Evolutionary conservation across 2,113 vertebrate genomes (phyloP).

Genomic region (Cyanoliseus patagonus): DNA sequence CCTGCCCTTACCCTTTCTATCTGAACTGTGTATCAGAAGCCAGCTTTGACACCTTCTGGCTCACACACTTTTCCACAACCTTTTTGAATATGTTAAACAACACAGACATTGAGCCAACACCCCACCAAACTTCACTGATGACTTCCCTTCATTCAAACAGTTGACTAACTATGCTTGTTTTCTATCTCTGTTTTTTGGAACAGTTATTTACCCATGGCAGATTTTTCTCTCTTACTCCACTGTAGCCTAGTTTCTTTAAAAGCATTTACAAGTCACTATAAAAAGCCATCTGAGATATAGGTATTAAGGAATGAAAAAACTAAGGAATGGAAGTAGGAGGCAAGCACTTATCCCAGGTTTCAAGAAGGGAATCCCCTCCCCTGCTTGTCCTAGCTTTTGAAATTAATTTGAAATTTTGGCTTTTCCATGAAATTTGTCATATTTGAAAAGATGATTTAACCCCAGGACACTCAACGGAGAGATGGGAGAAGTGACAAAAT

Average conservation of each 20-base stretch:
- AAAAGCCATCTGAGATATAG: neutral
- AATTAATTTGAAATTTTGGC: neutral
- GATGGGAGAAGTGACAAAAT: neutral
- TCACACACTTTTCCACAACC: neutral
- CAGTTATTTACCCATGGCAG: neutral
- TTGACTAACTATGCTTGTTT: neutral
- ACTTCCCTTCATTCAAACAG: neutral
- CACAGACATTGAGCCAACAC: neutral
- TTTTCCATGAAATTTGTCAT: neutral
- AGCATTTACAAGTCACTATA: neutral
- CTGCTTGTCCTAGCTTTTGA: neutral
- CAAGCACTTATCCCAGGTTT: neutral
- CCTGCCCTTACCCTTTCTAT: neutral
- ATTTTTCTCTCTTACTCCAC: neutral
- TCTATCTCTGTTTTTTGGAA: neutral
- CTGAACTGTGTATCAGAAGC: no score
- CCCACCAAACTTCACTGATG: neutral
- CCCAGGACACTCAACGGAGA: neutral
- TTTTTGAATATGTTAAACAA: neutral
- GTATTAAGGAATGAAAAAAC: neutral
- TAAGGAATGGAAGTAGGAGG: neutral
- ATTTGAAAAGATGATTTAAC: neutral
- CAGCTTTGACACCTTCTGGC: neutral
- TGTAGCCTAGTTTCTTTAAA: neutral
- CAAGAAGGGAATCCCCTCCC: neutral